Conservation (phyloP, 2,797 vertebrate genomes). For the Peromyscus aztecus region DNA sequence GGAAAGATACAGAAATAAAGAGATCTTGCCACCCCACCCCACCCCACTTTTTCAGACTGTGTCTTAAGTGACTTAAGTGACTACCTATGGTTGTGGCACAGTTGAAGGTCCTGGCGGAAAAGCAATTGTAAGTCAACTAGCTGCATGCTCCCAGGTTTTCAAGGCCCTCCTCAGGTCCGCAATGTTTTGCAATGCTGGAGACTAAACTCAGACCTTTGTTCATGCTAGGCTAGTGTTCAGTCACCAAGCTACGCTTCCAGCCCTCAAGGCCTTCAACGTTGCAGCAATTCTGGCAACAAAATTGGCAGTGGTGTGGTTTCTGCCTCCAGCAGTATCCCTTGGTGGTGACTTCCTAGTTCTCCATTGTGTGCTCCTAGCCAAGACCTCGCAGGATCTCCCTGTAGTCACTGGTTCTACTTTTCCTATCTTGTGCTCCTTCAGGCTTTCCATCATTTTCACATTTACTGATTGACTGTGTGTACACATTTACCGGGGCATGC, state of each 20-base stretch:
- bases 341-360: not conserved
- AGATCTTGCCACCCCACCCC: not conserved
- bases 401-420: not conserved
- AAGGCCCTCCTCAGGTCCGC: fast-evolving
- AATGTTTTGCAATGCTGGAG: not conserved
- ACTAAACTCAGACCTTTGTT: not conserved
- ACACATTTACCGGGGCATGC: not conserved
- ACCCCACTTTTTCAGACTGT: not conserved
- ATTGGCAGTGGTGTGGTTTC: not conserved
- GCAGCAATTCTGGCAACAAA: not conserved
- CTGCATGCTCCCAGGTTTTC: not conserved
- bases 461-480: not conserved
- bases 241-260: not conserved
- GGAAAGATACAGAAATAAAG: not conserved
- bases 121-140: not conserved
- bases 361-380: not conserved
- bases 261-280: not conserved
- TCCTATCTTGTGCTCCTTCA: not conserved
- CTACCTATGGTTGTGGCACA: not conserved
- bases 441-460: not conserved
- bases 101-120: too few relatives aligned
- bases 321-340: not conserved
- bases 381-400: not conserved
- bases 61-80: not conserved
- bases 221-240: not conserved